These are phyloP conservation scores for Menidia menidia DNA, from an alignment of 2,797 vertebrate genomes.

Conservation along the genomic window DNA sequence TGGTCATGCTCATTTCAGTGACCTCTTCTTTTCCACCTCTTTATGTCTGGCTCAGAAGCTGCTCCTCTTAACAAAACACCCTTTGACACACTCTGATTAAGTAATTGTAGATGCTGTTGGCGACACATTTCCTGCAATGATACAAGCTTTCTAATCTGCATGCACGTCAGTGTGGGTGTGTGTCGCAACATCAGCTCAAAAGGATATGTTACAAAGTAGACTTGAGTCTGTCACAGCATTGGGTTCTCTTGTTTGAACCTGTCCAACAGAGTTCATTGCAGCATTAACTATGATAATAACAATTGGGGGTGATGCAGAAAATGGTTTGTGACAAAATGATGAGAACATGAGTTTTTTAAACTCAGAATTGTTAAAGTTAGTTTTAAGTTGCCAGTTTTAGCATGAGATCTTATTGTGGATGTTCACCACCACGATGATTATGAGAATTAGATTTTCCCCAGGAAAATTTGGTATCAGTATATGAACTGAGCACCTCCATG, in stretches of 20 bases:
- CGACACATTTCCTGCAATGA: slow-evolving; percentile 32
- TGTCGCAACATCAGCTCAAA: slow-evolving; percentile 36
- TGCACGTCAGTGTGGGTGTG: not conserved
- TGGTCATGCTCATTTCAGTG: slow-evolving; percentile 23
- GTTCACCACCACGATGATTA: slow-evolving; percentile 13
- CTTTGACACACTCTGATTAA: slow-evolving; percentile 54
- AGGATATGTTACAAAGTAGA: slow-evolving; percentile 45
- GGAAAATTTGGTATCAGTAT: slow-evolving; percentile 62
- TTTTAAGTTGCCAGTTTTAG: slow-evolving; percentile 33
- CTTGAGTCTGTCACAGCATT: slow-evolving; percentile 63
- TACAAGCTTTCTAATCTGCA: slow-evolving; percentile 29
- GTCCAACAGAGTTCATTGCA: slow-evolving; percentile 42
- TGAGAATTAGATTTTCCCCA: slow-evolving; percentile 2
- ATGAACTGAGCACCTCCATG: slow-evolving; percentile 91
- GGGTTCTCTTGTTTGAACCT: slow-evolving; percentile 38
- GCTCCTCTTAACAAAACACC: slow-evolving; percentile 42
- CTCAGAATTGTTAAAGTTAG: slow-evolving; percentile 19
- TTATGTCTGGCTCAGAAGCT: slow-evolving; percentile 48
- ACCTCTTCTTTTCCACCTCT: slow-evolving; percentile 26
- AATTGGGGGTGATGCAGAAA: slow-evolving; percentile 30
- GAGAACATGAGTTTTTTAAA: slow-evolving; percentile 3
- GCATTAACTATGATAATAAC: slow-evolving; percentile 34
- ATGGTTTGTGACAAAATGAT: not conserved
- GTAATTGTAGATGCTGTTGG: slow-evolving; percentile 68
- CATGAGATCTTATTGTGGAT: slow-evolving; percentile 34